These are phyloP conservation scores for Gisinianus flammeolus DNA, from an alignment of 2,888 invertebrate genomes.

Conservation along the genomic window DNA sequence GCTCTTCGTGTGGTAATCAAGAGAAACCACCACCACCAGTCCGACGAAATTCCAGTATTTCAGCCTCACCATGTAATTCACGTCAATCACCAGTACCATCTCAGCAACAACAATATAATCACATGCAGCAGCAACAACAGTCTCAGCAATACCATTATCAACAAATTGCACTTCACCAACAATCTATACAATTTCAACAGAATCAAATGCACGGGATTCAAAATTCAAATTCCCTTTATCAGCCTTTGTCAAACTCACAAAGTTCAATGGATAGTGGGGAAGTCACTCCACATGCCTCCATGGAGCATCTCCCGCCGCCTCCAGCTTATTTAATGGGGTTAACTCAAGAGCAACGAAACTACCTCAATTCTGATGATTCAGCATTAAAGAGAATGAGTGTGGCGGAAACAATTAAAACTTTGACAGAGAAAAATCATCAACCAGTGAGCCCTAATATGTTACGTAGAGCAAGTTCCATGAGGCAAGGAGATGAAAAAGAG, in stretches of 20 bases:
- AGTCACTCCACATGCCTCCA: slow-evolving; percentile 61
- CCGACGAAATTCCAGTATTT: slow-evolving; percentile 75
- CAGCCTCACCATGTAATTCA: slow-evolving; percentile 42
- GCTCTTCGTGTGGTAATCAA: slow-evolving; percentile 47
- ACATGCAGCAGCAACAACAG: slow-evolving; percentile 30
- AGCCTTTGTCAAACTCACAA: neutral
- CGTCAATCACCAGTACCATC: slow-evolving; percentile 41
- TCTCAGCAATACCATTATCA: neutral
- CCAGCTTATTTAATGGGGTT: slow-evolving; percentile 77
- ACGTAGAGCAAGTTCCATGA: slow-evolving; percentile 57
- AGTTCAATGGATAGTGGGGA: slow-evolving; percentile 59
- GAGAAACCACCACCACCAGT: slow-evolving; percentile 83
- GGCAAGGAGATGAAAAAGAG: slow-evolving; percentile 46
- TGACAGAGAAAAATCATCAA: slow-evolving; percentile 83
- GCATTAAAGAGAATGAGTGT: slow-evolving; percentile 68
- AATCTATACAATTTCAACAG: slow-evolving; percentile 16
- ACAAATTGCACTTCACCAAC: slow-evolving; percentile 30
- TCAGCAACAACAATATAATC: slow-evolving; percentile 35
- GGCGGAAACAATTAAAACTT: slow-evolving; percentile 83
- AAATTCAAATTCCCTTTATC: neutral
- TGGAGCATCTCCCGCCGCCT: slow-evolving; percentile 74
- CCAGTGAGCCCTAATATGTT: slow-evolving; percentile 78
- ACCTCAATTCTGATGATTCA: slow-evolving; percentile 44
- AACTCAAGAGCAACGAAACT: neutral
- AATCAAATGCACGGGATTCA: neutral